A percentile compares a stretch with the other conserved stretches of the same genome.
These are phyloP conservation scores for Rhinophrynus dorsalis DNA, from an alignment of 2,797 vertebrate species.

Conservation along the genomic window DNA sequence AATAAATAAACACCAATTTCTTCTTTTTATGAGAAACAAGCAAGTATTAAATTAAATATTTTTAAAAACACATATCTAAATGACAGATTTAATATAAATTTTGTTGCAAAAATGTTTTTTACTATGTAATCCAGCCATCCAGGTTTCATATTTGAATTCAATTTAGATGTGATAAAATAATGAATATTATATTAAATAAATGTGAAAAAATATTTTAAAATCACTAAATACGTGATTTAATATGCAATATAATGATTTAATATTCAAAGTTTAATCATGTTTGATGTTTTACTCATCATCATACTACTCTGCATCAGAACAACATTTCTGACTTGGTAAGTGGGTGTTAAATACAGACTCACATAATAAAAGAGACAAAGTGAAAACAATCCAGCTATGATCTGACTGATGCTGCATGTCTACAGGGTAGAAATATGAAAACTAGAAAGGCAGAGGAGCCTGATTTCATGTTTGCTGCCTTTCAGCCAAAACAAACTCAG, in stretches of 20 bases:
- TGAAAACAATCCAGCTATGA: constrained; percentile 42
- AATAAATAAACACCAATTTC: no score
- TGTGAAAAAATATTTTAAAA: no score
- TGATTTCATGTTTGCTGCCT: constrained; percentile 59
- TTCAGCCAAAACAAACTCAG: constrained; percentile 54
- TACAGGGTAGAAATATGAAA: constrained; percentile 44
- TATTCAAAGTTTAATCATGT: constrained; percentile 3
- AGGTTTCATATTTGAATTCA: no score
- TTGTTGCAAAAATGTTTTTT: no score
- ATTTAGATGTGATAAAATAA: no score
- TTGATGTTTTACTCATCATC: constrained; percentile 17
- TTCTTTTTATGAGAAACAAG: no score
- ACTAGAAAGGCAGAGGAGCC: constrained; percentile 36
- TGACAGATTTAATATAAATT: no score
- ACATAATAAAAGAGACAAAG: constrained; percentile 45
- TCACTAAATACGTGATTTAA: not conserved
- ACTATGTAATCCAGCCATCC: no score
- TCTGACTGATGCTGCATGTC: constrained; percentile 37
- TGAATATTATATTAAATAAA: no score
- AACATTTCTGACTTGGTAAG: not conserved
- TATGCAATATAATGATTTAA: not conserved
- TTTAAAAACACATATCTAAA: no score
- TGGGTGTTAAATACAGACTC: constrained; percentile 17
- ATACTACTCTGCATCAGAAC: constrained; percentile 25
- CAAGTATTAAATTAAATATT: no score